phyloP scores from a whole-genome alignment of 2,888 invertebrate species.

The Drosophila prostipennis region DNA sequence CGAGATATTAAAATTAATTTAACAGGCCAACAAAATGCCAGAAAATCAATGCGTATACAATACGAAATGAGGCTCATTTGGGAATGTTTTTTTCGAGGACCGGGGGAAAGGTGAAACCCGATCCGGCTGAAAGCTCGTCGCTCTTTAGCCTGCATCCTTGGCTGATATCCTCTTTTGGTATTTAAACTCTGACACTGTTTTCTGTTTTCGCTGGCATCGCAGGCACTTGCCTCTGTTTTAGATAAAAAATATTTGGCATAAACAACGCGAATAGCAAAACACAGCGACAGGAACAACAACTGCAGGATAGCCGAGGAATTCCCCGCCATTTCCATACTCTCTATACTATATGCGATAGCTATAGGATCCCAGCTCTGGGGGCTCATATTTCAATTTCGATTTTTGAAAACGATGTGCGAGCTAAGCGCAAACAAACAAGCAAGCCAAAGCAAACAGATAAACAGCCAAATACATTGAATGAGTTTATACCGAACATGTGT shows the following conservation, averaged over 20 bases:
- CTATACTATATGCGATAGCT: background rate
- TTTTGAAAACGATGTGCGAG: constrained; percentile 69
- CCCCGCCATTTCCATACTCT: background rate
- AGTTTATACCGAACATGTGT: constrained; percentile 46
- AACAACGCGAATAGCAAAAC: constrained; percentile 27
- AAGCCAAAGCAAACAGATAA: constrained; percentile 52
- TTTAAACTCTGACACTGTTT: constrained; percentile 7
- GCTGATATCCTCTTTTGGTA: constrained; percentile 22
- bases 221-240: constrained; percentile 36
- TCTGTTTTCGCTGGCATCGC: constrained; percentile 3
- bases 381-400: constrained; percentile 78
- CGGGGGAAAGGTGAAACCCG: constrained; percentile 18
- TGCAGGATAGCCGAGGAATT: constrained; percentile 8
- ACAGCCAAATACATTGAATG: constrained; percentile 65
- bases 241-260: constrained; percentile 39
- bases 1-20: constrained; percentile 66
- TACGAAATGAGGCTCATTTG: constrained; percentile 18
- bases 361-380: constrained; percentile 29
- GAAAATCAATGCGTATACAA: constrained; percentile 18
- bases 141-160: constrained; percentile 25
- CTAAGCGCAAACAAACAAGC: constrained; percentile 66
- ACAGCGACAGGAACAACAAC: constrained; percentile 9
- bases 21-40: constrained; percentile 27
- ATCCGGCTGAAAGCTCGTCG: constrained; percentile 17
- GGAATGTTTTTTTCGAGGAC: background rate